These are phyloP conservation scores for Halcyon senegalensis DNA, from an alignment of 2,113 vertebrate genomes.

Conservation along the genomic window DNA sequence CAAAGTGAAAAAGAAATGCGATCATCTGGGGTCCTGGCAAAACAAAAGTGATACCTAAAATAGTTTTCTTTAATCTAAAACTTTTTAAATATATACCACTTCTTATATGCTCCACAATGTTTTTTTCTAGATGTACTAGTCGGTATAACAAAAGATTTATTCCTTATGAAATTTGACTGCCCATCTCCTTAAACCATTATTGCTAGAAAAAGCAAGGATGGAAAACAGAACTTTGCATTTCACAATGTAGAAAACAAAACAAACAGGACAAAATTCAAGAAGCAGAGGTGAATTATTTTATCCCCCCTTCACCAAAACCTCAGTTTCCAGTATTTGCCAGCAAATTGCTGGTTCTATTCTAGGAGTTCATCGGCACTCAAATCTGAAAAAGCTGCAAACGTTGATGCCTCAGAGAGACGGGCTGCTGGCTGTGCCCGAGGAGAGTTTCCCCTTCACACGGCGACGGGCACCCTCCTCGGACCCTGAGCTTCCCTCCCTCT, in stretches of 20 bases:
- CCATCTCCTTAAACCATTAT: background rate
- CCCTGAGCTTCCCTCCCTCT: background rate
- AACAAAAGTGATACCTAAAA: background rate
- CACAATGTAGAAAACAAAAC: background rate
- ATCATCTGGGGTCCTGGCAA: background rate
- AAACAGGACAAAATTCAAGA: background rate
- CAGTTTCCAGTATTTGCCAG: background rate
- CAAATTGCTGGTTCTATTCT: background rate
- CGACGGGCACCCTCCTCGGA: background rate
- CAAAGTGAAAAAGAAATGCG: constrained; percentile 29
- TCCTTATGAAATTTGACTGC: background rate
- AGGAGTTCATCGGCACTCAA: background rate
- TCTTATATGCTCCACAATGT: background rate
- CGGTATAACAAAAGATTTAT: background rate
- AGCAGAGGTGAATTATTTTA: background rate
- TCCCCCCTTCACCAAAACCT: background rate
- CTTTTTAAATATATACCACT: background rate
- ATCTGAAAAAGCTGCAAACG: background rate
- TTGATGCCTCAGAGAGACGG: background rate
- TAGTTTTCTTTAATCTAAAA: background rate
- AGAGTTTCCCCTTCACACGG: background rate
- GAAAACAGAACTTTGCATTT: background rate
- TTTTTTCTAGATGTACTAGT: background rate
- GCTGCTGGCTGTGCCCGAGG: background rate
- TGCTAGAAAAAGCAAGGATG: background rate